phyloP scores from a whole-genome alignment of 2,797 vertebrate species.

The Nothura maculosa region DNA sequence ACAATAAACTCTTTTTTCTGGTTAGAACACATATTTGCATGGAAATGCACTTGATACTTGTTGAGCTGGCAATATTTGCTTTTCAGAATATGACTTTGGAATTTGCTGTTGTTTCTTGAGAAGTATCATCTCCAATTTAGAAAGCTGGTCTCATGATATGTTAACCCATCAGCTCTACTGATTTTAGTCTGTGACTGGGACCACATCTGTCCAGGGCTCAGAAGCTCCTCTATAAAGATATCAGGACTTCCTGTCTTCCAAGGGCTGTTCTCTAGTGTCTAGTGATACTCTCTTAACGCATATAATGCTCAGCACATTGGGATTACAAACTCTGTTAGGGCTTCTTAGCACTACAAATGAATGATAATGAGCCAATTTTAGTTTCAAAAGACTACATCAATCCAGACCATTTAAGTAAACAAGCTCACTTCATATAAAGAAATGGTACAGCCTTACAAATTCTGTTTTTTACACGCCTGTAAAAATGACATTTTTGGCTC shows the following conservation, averaged over 20 bases:
- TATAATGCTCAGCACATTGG: not conserved
- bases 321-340: not conserved
- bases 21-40: not conserved
- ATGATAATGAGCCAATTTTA: not conserved
- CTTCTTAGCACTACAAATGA: not conserved
- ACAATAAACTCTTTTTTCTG: not conserved
- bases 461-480: not conserved
- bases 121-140: constrained; percentile 5
- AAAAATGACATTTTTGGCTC: constrained; percentile 26
- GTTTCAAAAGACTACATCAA: not conserved
- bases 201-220: not conserved
- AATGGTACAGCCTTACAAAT: constrained; percentile 3
- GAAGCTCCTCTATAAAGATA: not conserved
- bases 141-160: not conserved
- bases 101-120: not conserved
- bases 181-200: not conserved
- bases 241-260: not conserved
- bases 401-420: constrained; percentile 17
- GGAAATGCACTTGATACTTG: not conserved
- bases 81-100: not conserved
- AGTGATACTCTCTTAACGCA: not conserved
- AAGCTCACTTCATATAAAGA: not conserved
- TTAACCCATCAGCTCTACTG: not conserved
- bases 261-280: not conserved
- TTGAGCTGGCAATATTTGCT: not conserved